These are phyloP conservation scores for Sipha maydis DNA, from an alignment of 2,888 invertebrate genomes.

Conservation along the genomic window DNA sequence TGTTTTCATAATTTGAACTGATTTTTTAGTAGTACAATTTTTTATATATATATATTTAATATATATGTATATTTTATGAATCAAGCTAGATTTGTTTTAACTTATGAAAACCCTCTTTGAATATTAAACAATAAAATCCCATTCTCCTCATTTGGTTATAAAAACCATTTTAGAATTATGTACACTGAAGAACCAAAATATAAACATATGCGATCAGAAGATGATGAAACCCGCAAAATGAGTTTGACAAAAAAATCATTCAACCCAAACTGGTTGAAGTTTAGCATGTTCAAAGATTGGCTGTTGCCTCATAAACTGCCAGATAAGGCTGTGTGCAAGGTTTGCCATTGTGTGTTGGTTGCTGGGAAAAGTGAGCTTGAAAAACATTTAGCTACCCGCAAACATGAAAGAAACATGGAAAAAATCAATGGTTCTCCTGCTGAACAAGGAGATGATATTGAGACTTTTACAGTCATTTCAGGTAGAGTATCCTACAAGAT, in stretches of 20 bases:
- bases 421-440: slow-evolving; percentile 56
- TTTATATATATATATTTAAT: not conserved
- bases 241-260: slow-evolving; percentile 63
- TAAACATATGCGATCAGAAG: slow-evolving; percentile 57
- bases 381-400: slow-evolving; percentile 66
- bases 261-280: slow-evolving; percentile 64
- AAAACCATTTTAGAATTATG: slow-evolving; percentile 58
- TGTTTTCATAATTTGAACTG: slow-evolving; percentile 42
- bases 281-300: slow-evolving; percentile 66
- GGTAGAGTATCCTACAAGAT: slow-evolving; percentile 55
- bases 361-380: slow-evolving; percentile 67
- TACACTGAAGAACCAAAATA: slow-evolving; percentile 55
- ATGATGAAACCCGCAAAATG: slow-evolving; percentile 56
- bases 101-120: slow-evolving; percentile 51
- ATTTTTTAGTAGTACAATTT: not conserved
- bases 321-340: slow-evolving; percentile 65
- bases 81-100: not conserved
- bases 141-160: slow-evolving; percentile 48
- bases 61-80: not conserved
- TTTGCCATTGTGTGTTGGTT: slow-evolving; percentile 66
- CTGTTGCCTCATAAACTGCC: slow-evolving; percentile 65
- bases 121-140: slow-evolving; percentile 32
- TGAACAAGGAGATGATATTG: slow-evolving; percentile 55
- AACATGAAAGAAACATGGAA: slow-evolving; percentile 64
- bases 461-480: slow-evolving; percentile 49